Conservation (phyloP, 1,140 invertebrate species). For the Leptestheria dahalacensis region DNA sequence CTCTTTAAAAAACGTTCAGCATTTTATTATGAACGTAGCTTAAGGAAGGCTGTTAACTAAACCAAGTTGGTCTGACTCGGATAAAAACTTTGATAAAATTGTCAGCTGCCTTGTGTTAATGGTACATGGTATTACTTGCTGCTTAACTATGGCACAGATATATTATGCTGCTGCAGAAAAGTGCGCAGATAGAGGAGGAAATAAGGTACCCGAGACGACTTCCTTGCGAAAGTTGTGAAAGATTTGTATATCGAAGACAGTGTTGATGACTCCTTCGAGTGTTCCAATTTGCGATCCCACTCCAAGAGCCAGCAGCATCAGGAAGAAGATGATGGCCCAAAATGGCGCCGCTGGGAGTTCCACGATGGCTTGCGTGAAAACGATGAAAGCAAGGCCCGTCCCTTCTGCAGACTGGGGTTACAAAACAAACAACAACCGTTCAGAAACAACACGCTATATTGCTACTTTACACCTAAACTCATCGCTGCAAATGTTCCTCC, state of each 20-base stretch:
- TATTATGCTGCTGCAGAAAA: too few relatives aligned
- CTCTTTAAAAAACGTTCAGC: too few relatives aligned
- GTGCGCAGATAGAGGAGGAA: too few relatives aligned
- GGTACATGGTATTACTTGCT: too few relatives aligned
- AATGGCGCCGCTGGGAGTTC: conserved; percentile 76
- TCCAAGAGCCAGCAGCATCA: conserved; percentile 77
- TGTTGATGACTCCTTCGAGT: conserved; percentile 81
- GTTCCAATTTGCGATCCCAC: conserved; percentile 84
- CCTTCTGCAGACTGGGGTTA: conserved; percentile 67
- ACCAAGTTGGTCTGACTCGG: too few relatives aligned
- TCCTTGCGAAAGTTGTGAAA: conserved; percentile 74
- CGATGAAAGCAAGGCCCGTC: conserved; percentile 78
- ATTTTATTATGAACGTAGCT: too few relatives aligned
- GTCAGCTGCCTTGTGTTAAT: too few relatives aligned
- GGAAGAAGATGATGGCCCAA: conserved; percentile 84
- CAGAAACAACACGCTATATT: neutral
- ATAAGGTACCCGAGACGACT: conserved; percentile 65
- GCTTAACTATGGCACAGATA: too few relatives aligned
- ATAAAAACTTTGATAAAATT: too few relatives aligned
- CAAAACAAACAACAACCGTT: neutral
- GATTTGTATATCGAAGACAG: conserved; percentile 80
- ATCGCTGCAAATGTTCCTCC: neutral
- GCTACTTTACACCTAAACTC: neutral
- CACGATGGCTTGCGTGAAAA: conserved; percentile 81
- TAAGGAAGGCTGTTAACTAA: too few relatives aligned